Base-by-base conservation (phyloP, 2,888 invertebrate species). In the Nudaria mundana region DNA sequence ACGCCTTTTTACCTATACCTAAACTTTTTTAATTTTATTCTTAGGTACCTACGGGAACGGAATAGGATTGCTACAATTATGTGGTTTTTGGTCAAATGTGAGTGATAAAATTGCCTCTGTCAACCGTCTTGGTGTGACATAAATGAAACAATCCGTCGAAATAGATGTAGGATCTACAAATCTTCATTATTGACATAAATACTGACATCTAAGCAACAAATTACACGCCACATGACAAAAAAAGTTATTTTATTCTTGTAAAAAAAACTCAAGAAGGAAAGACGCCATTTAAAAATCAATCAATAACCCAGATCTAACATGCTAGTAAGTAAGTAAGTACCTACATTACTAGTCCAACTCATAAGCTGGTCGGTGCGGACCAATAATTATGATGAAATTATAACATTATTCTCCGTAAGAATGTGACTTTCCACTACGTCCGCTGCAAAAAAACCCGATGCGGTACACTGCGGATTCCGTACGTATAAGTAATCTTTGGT, bases 361-460 rank as follows among this genome's bases (percentile, higher is more conserved):
- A 72, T 70, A 67, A 69, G 40, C 43, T 51, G 66, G 63, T 61
- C 62, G 53, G 41, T 51, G 53, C 50, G 44, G 48, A 55, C 57
- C 59, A 68, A 73, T 66, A 70, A 75, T 76, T 71, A 76, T 60
- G 59, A 53, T 51, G 45, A 51, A 56, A 59, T 58, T 40, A 49
- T 41, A 45, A 38, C 52, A 41, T 56, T 51, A 48, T 64, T 61
- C 63, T 52, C 40, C 40, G 38, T 30, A 62, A 52, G 61, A 66
- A 72, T 69, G 62, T 57, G 28, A 59, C 78, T 78, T 78, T 79
- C 77, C 60, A 68, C 30, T 20, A 22, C 45, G 54, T 51, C 31
- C 48, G 51, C 47, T 42, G 41, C 30, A 46, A 52, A 47, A 50
- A 48, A 45, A 22, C 2, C 6, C 37, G 11, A 37, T 37, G 40